Conservation (phyloP, 2,797 vertebrate genomes). For the Spatula versicolor region DNA sequence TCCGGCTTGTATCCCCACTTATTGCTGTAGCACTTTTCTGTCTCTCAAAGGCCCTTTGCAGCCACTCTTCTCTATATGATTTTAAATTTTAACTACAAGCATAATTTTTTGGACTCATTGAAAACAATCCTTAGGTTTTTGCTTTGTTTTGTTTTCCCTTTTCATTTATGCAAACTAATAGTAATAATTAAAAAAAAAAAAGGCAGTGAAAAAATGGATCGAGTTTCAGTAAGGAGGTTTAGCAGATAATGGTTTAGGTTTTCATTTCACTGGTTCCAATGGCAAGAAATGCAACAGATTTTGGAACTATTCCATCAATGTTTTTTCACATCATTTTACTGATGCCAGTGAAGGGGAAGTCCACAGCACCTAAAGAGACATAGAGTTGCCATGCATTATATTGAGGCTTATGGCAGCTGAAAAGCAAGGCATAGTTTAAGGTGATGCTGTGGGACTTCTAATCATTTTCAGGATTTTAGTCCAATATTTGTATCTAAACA, state of each 20-base stretch:
- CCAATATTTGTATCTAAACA: background rate
- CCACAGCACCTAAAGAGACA: background rate
- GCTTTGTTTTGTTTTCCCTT: rapidly evolving
- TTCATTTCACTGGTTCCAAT: background rate
- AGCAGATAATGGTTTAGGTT: background rate
- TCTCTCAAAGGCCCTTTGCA: background rate
- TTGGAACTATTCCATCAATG: background rate
- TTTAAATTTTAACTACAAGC: background rate
- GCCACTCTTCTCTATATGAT: background rate
- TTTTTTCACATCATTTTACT: constrained; percentile 8
- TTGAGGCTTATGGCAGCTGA: background rate
- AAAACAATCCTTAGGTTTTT: background rate
- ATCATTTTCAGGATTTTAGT: background rate
- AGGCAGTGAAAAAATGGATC: background rate
- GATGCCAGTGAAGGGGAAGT: constrained; percentile 22
- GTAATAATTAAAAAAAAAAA: background rate
- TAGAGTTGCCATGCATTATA: background rate
- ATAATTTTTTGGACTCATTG: background rate
- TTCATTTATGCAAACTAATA: background rate
- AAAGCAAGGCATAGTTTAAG: background rate
- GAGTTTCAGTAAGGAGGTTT: background rate
- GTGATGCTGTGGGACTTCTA: background rate
- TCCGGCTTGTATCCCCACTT: background rate
- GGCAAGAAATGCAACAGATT: background rate
- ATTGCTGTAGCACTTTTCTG: background rate